Percentiles rank a stretch among this genome's conserved stretches.
Conservation (phyloP, 2,113 vertebrate species). For the Eupsittula cactorum region DNA sequence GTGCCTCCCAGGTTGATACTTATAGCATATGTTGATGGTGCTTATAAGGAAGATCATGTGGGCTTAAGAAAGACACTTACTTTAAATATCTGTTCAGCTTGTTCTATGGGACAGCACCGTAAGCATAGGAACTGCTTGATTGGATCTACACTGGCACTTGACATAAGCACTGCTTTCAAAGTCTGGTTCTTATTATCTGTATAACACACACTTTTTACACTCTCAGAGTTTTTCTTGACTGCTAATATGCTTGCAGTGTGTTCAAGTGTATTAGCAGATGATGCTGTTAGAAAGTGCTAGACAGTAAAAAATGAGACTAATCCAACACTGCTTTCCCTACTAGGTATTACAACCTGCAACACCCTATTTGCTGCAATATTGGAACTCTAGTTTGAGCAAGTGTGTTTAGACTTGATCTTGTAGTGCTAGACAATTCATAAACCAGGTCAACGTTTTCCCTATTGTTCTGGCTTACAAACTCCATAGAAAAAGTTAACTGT, state of each 20-base stretch:
- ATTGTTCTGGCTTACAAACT: not conserved
- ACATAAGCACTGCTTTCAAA: not conserved
- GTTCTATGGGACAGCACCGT: not conserved
- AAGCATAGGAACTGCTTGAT: not conserved
- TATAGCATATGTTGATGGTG: not conserved
- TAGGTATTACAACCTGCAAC: not conserved
- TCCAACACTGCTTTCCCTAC: not conserved
- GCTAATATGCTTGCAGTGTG: not conserved
- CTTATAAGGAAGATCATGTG: not conserved
- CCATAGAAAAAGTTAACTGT: not conserved
- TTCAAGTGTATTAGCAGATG: not conserved
- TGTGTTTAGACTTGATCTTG: not conserved
- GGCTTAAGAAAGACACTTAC: not conserved
- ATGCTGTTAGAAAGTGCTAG: not conserved
- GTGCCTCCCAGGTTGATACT: not conserved
- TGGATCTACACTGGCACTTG: not conserved
- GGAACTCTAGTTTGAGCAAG: not conserved
- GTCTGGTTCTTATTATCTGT: not conserved
- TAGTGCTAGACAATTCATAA: not conserved
- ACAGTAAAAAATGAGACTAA: not conserved
- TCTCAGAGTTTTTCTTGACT: not conserved
- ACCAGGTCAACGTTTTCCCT: not conserved
- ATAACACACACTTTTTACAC: not conserved
- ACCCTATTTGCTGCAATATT: not conserved
- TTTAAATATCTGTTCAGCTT: not conserved